These are phyloP conservation scores for Phaethon lepturus DNA, from an alignment of 2,113 vertebrate genomes.

Conservation along the genomic window DNA sequence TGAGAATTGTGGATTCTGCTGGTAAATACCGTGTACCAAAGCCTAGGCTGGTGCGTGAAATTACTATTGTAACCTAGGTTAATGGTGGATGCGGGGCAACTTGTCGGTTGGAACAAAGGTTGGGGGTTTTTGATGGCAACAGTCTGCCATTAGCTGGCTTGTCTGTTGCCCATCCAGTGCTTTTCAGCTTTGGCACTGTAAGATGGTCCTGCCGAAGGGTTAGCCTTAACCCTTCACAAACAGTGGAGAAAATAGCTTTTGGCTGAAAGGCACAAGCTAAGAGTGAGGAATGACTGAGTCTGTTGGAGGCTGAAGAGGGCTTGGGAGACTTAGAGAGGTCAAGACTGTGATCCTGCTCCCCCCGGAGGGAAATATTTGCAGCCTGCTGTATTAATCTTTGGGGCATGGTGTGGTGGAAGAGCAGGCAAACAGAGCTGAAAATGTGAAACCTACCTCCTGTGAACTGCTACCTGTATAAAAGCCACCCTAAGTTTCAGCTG, in stretches of 20 bases:
- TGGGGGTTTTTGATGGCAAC: background rate
- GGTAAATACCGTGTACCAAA: background rate
- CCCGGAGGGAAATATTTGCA: background rate
- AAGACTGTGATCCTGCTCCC: background rate
- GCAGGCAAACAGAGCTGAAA: background rate
- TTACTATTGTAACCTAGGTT: background rate
- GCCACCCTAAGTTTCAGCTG: background rate
- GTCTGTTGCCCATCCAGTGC: background rate
- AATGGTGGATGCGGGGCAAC: background rate
- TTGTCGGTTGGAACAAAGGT: background rate
- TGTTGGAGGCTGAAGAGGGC: background rate
- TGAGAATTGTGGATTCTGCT: background rate
- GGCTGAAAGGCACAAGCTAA: background rate
- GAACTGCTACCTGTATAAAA: background rate
- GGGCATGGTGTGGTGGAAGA: background rate
- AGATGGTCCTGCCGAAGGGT: background rate
- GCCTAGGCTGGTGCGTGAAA: background rate
- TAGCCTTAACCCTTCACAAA: background rate
- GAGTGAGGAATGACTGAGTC: background rate
- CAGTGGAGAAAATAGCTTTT: background rate
- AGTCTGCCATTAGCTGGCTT: background rate
- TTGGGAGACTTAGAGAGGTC: background rate
- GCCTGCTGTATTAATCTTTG: background rate
- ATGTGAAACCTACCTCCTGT: background rate
- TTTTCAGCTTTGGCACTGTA: background rate